Evolutionary conservation across 2,113 vertebrate genomes (phyloP), one percentile per base, ranked within the genome.

Genomic region (Sinocyclocheilus anshuiensis): DNA sequence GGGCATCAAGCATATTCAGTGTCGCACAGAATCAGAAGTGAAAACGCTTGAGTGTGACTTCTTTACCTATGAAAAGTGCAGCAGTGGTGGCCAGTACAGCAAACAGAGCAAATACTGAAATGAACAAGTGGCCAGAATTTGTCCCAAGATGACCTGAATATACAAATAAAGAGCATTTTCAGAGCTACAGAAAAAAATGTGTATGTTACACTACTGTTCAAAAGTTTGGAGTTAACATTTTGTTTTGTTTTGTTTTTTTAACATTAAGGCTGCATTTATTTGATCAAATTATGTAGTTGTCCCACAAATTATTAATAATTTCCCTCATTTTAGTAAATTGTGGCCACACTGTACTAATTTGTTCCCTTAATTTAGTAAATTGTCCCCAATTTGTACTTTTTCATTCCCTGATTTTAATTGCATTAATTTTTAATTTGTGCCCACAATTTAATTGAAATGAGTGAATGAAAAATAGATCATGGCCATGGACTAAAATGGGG

Each of bases 51-150:
- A n/a, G 5, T 36, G 22, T 90, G 59, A 65, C 29, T 45, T 16
- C 29, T 45, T 16, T 86, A 88, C 90, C 90, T 78, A 88, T 91
- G 81, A 89, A 86, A 11, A 89, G 78, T 36, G 71, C 29, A 8
- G 88, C 75, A 59, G 83, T 81, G 29, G 48, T 18, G 26, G 88
- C 88, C 69, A 88, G 13, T 2, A 80, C 80, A 48, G 88, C 76
- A 85, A 90, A 90, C 67, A 85, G 11, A 4, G 71, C 63, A 74
- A 88, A 88, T 29, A 42, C 26, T 12, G 63, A 50, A 59, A 89
- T 77, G 15, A 87, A 76, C 53, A 75, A 57, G 53, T 61, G 67
- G 3, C 77, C 69, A 9, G 45, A 22, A 7, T 85, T 36, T 12
- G 33, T 6, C 42, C 57, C 83, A n/a, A 57, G 39, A 6, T 50